Evolutionary conservation across 2,797 vertebrate genomes (phyloP).

Genomic region (Nothura maculosa): DNA sequence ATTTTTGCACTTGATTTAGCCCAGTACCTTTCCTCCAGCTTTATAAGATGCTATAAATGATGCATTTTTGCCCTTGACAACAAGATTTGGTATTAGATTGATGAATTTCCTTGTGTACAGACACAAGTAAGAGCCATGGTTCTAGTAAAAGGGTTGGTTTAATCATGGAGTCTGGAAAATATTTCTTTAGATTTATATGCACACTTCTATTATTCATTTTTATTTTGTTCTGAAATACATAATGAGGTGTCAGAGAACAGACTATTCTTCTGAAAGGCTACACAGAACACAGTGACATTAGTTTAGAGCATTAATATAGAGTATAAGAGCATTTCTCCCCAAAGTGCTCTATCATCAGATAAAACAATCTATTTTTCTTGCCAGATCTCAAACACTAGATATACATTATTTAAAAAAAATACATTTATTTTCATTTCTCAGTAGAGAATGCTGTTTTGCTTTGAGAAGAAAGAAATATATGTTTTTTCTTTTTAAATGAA

Average conservation of each 20-base stretch:
- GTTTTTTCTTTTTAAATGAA: neutral
- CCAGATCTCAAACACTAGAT: neutral
- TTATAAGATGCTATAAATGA: neutral
- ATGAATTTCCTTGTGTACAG: neutral
- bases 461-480: neutral
- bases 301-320: neutral
- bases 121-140: neutral
- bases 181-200: neutral
- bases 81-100: neutral
- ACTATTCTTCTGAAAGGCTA: neutral
- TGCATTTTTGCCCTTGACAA: neutral
- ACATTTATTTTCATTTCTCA: neutral
- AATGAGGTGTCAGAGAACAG: neutral
- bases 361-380: neutral
- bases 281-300: neutral
- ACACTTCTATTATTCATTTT: neutral
- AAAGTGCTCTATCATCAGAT: neutral
- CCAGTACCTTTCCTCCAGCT: neutral
- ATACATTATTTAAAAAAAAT: neutral
- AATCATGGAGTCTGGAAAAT: neutral
- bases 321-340: neutral
- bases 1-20: neutral
- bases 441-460: neutral
- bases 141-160: neutral
- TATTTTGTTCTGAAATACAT: neutral